Evolutionary conservation across 2,797 vertebrate species (phyloP), one percentile per base, ranked within the genome.

Genomic region (Propithecus deckenii): DNA sequence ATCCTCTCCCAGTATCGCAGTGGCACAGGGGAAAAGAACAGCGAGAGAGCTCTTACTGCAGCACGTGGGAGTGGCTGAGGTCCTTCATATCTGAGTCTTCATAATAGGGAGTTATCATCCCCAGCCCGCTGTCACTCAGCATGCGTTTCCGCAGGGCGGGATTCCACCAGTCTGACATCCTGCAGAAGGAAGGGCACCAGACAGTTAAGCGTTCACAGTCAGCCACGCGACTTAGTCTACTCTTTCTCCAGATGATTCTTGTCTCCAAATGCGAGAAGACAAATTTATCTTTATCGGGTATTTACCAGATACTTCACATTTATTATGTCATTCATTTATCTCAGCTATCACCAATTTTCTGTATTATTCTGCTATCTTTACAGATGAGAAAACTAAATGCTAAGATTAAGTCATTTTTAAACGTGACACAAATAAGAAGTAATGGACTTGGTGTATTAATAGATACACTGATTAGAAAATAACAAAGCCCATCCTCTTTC

Each of bases 111-210:
- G 98, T 97, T 76, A 98, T 97, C 98, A 98, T 98, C 14, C 98
- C 98, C 0, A 99, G 97, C 57, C 99, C 97, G 0, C 99, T 98
- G 95, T 99, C 99, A 0, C 99, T 99, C 97, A 99, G 98, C 98
- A 99, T 98, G 96, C 98, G 98, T 92, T 98, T 98, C 92, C 98
- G 97, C 50, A 98, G 96, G 0, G 98, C 95, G 1, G 98, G 98
- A 25, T 98, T 99, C 99, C 98, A 99, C 96, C 98, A 98, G 95
- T 99, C 99, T 1, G 99, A 98, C 89, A 98, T 98, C 95, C 99
- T 99, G 61, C 20, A n/a, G 96, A 46, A 83, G 72, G 46, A 94
- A 94, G 41, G 89, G 78, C 57, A 94, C 78, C 96, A 57, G 1
- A 72, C 38, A 28, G 55, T 61, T 38, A 72, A 59, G 35, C 69